Conservation (phyloP, 2,113 vertebrate genomes). For the Microtus oregoni region DNA sequence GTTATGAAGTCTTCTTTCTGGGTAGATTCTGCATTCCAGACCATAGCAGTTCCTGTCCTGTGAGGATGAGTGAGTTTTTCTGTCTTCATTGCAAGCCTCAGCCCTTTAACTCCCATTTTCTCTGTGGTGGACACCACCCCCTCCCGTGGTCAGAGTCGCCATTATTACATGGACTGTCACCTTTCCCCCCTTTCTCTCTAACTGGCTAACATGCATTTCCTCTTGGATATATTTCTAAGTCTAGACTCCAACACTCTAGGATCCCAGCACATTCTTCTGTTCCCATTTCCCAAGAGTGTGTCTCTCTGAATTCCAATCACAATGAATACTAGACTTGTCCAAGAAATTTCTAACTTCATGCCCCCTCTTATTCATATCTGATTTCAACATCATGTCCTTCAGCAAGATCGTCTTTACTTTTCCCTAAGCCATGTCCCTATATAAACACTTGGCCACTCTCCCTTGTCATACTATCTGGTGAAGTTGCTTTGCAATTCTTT, state of each 20-base stretch:
- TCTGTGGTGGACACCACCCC: background rate
- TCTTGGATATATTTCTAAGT: background rate
- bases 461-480: background rate
- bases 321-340: background rate
- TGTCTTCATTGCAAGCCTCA: no score
- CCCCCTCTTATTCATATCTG: background rate
- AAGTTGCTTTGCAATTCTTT: background rate
- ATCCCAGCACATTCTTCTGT: background rate
- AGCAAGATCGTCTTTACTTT: background rate
- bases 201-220: no score
- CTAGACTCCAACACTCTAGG: background rate
- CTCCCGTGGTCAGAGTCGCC: background rate
- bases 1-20: background rate
- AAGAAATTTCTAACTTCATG: background rate
- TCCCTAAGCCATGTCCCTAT: background rate
- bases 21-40: background rate
- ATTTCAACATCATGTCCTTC: background rate
- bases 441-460: background rate
- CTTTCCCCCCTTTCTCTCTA: background rate
- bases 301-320: background rate
- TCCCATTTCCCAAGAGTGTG: background rate
- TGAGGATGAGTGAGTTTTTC: background rate
- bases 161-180: no score
- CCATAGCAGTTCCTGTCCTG: background rate
- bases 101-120: background rate